Base-by-base conservation (phyloP, 2,888 invertebrate genomes). In the Lissonota sp. region DNA sequence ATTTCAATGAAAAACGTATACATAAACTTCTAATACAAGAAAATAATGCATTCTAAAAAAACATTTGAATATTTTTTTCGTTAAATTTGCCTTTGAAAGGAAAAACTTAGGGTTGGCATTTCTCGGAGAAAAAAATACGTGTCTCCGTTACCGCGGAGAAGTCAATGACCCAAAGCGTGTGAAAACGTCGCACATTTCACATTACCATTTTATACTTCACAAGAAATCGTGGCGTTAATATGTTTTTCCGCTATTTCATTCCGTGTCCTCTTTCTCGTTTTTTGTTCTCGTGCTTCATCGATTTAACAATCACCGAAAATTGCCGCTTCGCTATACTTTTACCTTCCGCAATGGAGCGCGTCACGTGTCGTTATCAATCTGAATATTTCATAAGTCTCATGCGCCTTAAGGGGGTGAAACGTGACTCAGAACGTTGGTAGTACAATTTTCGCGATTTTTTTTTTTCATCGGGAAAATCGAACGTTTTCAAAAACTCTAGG, bases 221-320 rank as follows among this genome's bases (percentile, higher is more conserved):
- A 46, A 46, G 51, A 26, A 26, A 66, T 49, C 40, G 64, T 49
- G 73, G 49, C 66, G 64, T 40, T 49, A 74, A 26, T 26, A 26
- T 26, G 26, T 74, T 74, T 57, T 51, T 16, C 39, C 40, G 6
- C 14, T 14, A 6, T 58, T 66, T 12, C 10, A n/a, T 12, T 14
- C 6, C 26, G 6, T 39, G 12, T 69, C 40, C 58, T 60, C 51
- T 76, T 62, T 73, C 37, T 39, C 51, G 44, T 76, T 62, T 73
- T 14, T 39, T 44, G 8, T 4, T 67, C 37, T 62, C 58, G 39
- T 44, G 51, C 69, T 42, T 40, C 63, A 80, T 80, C 77, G 80
- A 80, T 80, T 77, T 73, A 80, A 80, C 80, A 80, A 77, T 73
- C 72, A 44, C 77, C 69, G 26, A 60, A 80, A 77, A 77, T 77